Conservation (phyloP, 2,113 vertebrate species). For the Taurulus bubalis region DNA sequence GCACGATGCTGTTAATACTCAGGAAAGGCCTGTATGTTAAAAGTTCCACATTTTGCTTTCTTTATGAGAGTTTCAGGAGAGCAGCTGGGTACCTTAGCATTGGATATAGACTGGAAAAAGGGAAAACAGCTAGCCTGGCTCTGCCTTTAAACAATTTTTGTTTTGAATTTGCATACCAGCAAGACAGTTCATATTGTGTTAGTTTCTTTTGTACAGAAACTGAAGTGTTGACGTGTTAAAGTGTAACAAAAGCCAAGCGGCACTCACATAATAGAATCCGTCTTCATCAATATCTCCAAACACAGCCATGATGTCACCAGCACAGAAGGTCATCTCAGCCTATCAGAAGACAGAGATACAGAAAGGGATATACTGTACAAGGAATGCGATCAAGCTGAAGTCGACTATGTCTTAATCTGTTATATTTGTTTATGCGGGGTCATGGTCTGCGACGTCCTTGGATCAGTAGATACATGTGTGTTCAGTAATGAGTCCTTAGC, state of each 20-base stretch:
- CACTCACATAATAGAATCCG: slow-evolving; percentile 97
- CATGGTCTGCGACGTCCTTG: not conserved
- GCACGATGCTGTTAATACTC: not conserved
- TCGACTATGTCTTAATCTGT: not conserved
- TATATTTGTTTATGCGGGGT: not conserved
- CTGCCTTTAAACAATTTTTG: not conserved
- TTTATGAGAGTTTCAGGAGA: not conserved
- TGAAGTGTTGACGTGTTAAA: too few species aligned
- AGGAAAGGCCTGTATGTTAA: not conserved
- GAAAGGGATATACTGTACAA: not conserved
- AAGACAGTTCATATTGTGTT: too few species aligned
- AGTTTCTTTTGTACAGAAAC: too few species aligned
- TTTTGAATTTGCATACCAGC: not conserved
- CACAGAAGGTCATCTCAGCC: slow-evolving; percentile 94
- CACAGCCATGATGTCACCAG: slow-evolving; percentile 93
- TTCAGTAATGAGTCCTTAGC: not conserved
- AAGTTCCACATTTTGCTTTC: not conserved
- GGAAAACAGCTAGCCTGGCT: not conserved
- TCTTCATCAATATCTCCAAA: slow-evolving; percentile 96
- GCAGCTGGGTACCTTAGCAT: not conserved
- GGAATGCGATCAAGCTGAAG: not conserved
- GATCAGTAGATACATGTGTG: not conserved
- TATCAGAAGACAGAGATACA: slow-evolving; percentile 70
- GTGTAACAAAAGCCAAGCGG: not conserved
- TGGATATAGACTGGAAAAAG: not conserved